phyloP scores from a whole-genome alignment of 2,888 invertebrate genomes.

The Phengaris alcon region DNA sequence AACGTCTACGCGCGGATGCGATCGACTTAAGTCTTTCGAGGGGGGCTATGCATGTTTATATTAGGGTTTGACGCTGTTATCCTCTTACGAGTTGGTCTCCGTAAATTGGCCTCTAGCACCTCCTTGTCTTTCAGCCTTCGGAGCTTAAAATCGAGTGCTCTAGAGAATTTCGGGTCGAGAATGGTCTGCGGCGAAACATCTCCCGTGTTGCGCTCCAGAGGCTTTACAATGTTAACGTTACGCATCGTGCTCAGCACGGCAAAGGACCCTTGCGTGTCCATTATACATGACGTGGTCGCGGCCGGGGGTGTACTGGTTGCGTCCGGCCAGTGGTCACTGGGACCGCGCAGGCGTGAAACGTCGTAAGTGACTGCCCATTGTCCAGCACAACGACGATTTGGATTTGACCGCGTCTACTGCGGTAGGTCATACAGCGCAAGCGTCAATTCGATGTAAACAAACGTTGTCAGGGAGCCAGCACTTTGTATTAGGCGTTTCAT shows the following conservation, averaged over 20 bases:
- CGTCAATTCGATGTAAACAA: conserved; percentile 43
- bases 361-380: conserved; percentile 40
- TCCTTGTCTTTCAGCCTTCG: conserved; percentile 83
- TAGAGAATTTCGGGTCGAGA: conserved; percentile 81
- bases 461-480: conserved; percentile 29
- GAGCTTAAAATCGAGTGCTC: conserved; percentile 85
- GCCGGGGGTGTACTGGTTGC: conserved; percentile 24
- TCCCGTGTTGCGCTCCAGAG: conserved; percentile 50
- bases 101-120: conserved; percentile 56
- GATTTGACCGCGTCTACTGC: conserved; percentile 40
- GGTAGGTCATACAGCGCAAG: conserved; percentile 53
- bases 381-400: conserved; percentile 40
- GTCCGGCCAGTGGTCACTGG: conserved; percentile 33
- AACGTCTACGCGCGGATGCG: conserved; percentile 57
- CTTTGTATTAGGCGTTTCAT: not conserved
- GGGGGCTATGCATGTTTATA: conserved; percentile 59
- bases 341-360: conserved; percentile 31
- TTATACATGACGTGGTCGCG: conserved; percentile 38
- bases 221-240: conserved; percentile 60
- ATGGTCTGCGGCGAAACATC: conserved; percentile 49
- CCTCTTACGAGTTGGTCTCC: conserved; percentile 53
- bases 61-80: conserved; percentile 78
- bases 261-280: conserved; percentile 63
- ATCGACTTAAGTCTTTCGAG: conserved; percentile 48
- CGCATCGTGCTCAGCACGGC: conserved; percentile 51